phyloP scores from a whole-genome alignment of 2,113 vertebrate genomes.

The Bubo blakistoni region DNA sequence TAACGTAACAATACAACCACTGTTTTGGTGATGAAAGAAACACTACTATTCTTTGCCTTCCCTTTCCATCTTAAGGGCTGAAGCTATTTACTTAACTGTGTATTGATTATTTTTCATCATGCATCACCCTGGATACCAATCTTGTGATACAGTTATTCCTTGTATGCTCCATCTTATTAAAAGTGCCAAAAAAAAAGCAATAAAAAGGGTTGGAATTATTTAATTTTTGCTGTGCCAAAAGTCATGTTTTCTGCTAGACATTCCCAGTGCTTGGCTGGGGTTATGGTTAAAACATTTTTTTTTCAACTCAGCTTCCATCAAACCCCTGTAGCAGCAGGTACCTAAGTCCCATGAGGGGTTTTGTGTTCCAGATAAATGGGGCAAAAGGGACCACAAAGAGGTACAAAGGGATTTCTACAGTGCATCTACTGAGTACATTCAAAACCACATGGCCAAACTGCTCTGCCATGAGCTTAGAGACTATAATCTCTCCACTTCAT shows the following conservation, averaged over 20 bases:
- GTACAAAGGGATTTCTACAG: neutral
- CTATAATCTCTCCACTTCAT: neutral
- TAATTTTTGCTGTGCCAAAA: neutral
- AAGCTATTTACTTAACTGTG: neutral
- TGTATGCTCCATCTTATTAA: neutral
- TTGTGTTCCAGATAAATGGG: neutral
- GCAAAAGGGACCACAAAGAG: neutral
- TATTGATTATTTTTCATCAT: neutral
- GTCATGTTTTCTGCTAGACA: neutral
- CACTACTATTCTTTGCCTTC: neutral
- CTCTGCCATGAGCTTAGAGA: neutral
- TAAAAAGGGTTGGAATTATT: neutral
- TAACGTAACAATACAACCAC: neutral
- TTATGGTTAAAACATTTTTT: neutral
- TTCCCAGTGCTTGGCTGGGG: neutral
- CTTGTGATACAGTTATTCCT: neutral
- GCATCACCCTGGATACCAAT: neutral
- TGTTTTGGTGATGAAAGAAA: neutral
- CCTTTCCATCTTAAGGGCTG: neutral
- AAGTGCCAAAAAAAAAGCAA: neutral
- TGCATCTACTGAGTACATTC: rapidly evolving
- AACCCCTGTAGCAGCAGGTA: neutral
- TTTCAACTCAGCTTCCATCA: neutral
- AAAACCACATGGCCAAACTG: neutral
- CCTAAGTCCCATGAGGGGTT: neutral